Conservation (phyloP, 2,797 vertebrate species). For the Sebastes taczanowskii region DNA sequence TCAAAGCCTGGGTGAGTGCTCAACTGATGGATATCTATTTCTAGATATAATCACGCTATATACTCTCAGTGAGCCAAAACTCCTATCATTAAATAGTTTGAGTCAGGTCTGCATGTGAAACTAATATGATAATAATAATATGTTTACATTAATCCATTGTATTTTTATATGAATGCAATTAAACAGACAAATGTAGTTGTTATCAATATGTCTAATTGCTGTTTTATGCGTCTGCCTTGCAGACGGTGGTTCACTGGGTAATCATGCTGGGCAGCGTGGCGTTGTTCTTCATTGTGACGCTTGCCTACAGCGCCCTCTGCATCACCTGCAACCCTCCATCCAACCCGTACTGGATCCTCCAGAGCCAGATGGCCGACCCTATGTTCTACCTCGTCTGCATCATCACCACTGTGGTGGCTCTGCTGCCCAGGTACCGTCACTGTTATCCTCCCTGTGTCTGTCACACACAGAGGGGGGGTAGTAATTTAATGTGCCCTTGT, state of each 20-base stretch:
- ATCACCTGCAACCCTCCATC: slow-evolving; percentile 88
- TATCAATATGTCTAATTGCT: not conserved
- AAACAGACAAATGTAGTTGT: not conserved
- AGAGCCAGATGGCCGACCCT: slow-evolving; percentile 88
- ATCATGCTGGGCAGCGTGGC: slow-evolving; percentile 86
- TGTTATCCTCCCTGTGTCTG: not conserved
- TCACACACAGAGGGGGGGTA: not conserved
- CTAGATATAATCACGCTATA: not conserved
- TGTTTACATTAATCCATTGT: not conserved
- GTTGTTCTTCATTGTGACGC: slow-evolving; percentile 83
- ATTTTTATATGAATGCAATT: not conserved
- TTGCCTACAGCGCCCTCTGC: slow-evolving; percentile 86
- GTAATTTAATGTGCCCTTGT: not conserved
- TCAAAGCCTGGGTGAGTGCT: slow-evolving; percentile 91
- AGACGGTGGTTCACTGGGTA: slow-evolving; percentile 88
- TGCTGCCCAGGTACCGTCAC: slow-evolving; percentile 89
- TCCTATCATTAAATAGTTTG: not conserved
- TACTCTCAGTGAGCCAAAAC: not conserved
- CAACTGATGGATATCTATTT: slow-evolving; percentile 13
- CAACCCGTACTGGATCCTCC: slow-evolving; percentile 90
- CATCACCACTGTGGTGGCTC: slow-evolving; percentile 86
- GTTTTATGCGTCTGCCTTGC: slow-evolving; percentile 13
- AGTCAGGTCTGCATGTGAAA: not conserved
- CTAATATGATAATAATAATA: not conserved
- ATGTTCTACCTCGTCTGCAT: slow-evolving; percentile 90